Percentiles rank a stretch among this genome's conserved stretches.
phyloP scores from a whole-genome alignment of 2,113 vertebrate genomes.

The Verasper variegatus region DNA sequence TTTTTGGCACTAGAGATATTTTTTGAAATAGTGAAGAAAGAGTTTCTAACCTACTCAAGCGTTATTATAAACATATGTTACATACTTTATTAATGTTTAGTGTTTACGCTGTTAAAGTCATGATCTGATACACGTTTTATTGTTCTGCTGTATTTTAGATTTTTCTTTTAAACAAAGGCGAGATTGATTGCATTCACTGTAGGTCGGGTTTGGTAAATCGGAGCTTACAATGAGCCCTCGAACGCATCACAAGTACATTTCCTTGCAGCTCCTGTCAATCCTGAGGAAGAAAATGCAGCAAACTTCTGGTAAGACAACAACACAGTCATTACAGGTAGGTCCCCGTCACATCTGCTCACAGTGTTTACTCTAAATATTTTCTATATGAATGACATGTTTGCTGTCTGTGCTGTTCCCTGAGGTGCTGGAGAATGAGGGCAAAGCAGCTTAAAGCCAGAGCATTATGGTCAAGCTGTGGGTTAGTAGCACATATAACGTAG shows the following conservation, averaged over 20 bases:
- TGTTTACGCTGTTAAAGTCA: too few species aligned
- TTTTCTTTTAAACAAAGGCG: too few species aligned
- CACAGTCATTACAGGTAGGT: conserved; percentile 56
- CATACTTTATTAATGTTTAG: too few species aligned
- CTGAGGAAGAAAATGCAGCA: conserved; percentile 58
- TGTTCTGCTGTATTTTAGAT: too few species aligned
- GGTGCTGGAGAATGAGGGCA: conserved; percentile 77
- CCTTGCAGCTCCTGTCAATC: conserved; percentile 59
- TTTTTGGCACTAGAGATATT: not conserved
- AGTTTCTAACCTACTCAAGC: too few species aligned
- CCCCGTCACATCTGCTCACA: not conserved
- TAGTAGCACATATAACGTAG: conserved; percentile 32
- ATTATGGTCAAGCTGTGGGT: conserved; percentile 64
- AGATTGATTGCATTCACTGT: too few species aligned
- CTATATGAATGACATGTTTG: conserved; percentile 19
- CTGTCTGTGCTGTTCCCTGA: conserved; percentile 30
- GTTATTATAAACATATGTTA: not conserved
- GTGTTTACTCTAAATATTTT: conserved; percentile 12
- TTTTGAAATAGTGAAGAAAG: not conserved
- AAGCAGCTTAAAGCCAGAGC: conserved; percentile 79
- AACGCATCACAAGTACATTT: conserved; percentile 64
- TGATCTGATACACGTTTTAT: too few species aligned
- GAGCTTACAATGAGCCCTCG: conserved; percentile 23
- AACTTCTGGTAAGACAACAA: conserved; percentile 49
- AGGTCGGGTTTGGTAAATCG: not conserved